phyloP scores from a whole-genome alignment of 2,113 vertebrate species.

The Gasterosteus nipponicus region DNA sequence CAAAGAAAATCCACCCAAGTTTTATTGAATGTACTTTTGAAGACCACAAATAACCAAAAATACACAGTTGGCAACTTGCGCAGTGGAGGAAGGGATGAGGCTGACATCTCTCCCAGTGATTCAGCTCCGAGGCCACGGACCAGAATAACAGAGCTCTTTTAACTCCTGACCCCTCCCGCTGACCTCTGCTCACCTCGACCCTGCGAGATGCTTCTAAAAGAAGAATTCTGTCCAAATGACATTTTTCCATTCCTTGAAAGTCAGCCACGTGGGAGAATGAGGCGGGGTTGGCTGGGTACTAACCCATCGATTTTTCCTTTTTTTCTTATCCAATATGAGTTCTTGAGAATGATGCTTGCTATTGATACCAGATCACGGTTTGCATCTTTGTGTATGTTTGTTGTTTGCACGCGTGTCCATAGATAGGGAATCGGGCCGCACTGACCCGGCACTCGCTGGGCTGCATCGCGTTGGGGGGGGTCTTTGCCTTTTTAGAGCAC shows the following conservation, averaged over 20 bases:
- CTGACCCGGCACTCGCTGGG: neutral
- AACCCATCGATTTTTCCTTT: slow-evolving; percentile 1
- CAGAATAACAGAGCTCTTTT: slow-evolving; percentile 62
- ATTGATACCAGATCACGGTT: slow-evolving; percentile 21
- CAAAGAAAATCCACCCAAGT: neutral
- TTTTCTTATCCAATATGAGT: slow-evolving; percentile 25
- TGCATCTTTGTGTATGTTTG: slow-evolving; percentile 5
- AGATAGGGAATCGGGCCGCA: neutral
- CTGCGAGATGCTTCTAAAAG: slow-evolving; percentile 62
- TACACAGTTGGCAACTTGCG: neutral
- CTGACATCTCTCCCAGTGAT: slow-evolving; percentile 51
- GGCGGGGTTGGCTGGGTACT: neutral
- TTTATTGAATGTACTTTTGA: neutral
- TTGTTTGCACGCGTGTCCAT: neutral
- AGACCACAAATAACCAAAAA: slow-evolving; percentile 4
- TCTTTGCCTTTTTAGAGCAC: slow-evolving; percentile 11
- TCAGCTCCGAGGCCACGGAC: slow-evolving; percentile 37
- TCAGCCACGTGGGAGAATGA: slow-evolving; percentile 51
- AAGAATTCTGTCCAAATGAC: slow-evolving; percentile 46
- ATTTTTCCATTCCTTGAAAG: slow-evolving; percentile 42
- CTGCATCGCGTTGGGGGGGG: neutral
- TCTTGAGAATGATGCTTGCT: slow-evolving; percentile 19
- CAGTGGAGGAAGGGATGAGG: slow-evolving; percentile 17
- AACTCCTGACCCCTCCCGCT: slow-evolving; percentile 22
- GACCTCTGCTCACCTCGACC: slow-evolving; percentile 55